A percentile compares a stretch with the other conserved stretches of the same genome.
Evolutionary conservation across 2,888 invertebrate species (phyloP).

Genomic region (Petrophora chlorosata): DNA sequence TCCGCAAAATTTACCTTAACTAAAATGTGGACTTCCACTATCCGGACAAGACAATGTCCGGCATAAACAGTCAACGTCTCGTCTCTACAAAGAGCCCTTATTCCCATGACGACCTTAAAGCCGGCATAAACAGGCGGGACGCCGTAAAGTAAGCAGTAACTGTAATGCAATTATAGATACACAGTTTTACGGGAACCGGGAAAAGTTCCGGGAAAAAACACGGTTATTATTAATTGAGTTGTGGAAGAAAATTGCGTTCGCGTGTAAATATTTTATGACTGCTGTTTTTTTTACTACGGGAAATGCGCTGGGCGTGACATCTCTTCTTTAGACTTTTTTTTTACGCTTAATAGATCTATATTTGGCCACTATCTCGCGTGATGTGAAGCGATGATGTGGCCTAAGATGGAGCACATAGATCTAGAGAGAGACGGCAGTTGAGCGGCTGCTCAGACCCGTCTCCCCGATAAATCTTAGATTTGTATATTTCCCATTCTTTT

Average conservation of each 20-base stretch:
- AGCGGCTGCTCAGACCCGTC: too few relatives aligned
- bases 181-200: slow-evolving; percentile 18
- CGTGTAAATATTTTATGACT: slow-evolving; percentile 1
- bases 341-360: too few relatives aligned
- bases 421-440: too few relatives aligned
- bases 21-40: background rate
- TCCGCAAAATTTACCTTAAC: background rate
- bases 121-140: slow-evolving; percentile 22
- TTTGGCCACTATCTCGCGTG: too few relatives aligned
- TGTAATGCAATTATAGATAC: slow-evolving; percentile 32
- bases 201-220: slow-evolving; percentile 15
- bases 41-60: background rate
- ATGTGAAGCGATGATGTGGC: too few relatives aligned
- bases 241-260: slow-evolving; percentile 1
- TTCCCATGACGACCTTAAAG: slow-evolving; percentile 25
- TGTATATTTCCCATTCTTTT: too few relatives aligned
- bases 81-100: slow-evolving; percentile 7
- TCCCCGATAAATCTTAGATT: too few relatives aligned
- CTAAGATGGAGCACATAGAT: too few relatives aligned
- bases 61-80: background rate
- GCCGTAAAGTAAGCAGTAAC: slow-evolving; percentile 31
- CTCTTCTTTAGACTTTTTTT: too few relatives aligned
- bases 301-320: too few relatives aligned
- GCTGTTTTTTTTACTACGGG: too few relatives aligned
- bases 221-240: slow-evolving; percentile 13